phyloP scores from a whole-genome alignment of 2,888 invertebrate species.

The Pseudococcus viburni region DNA sequence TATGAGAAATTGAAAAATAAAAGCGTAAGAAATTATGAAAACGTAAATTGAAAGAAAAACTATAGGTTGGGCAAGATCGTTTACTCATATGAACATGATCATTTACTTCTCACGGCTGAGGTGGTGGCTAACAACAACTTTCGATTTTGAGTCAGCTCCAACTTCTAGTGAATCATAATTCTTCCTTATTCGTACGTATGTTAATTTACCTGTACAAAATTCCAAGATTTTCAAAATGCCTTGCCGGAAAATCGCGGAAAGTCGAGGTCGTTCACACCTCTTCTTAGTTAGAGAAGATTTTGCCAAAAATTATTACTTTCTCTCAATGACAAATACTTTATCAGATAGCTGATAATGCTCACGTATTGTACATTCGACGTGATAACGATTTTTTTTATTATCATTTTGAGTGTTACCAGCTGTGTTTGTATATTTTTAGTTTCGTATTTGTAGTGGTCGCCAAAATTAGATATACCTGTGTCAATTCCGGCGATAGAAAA shows the following conservation, averaged over 20 bases:
- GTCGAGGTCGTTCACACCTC: not conserved
- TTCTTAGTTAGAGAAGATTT: not conserved
- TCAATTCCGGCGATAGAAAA: not conserved
- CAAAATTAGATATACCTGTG: not conserved
- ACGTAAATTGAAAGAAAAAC: too few relatives aligned
- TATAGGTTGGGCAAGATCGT: too few relatives aligned
- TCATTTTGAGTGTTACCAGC: not conserved
- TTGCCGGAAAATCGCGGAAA: not conserved
- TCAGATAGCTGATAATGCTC: not conserved
- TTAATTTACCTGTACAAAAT: not conserved
- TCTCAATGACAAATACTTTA: not conserved
- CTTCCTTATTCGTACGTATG: too few relatives aligned
- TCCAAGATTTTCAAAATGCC: not conserved
- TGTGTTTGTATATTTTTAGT: conserved; percentile 3
- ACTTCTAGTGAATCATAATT: not conserved
- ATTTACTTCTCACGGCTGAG: too few relatives aligned
- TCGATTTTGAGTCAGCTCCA: not conserved
- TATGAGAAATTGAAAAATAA: too few relatives aligned
- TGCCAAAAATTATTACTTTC: not conserved
- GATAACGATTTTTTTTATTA: not conserved
- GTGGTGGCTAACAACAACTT: too few relatives aligned
- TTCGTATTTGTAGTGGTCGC: not conserved
- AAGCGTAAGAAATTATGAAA: too few relatives aligned
- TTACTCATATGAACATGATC: too few relatives aligned
- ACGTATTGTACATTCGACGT: not conserved